Percentiles rank a stretch among this genome's conserved stretches.
Evolutionary conservation across 2,113 vertebrate genomes (phyloP).

Genomic region (Peromyscus polionotus): DNA sequence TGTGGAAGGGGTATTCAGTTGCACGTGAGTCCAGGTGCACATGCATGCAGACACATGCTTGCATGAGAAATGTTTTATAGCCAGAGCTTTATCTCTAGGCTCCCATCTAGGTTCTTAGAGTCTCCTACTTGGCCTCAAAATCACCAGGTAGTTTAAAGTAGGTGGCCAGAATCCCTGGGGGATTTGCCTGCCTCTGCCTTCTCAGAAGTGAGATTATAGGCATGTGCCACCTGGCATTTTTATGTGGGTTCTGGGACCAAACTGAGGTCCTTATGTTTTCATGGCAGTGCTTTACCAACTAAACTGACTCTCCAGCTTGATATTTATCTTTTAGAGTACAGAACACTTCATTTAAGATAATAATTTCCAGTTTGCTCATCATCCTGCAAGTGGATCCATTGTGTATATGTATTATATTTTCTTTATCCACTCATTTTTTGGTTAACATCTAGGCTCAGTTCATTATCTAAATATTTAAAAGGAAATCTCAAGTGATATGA

Average conservation of each 20-base stretch:
- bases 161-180: not conserved
- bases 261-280: not conserved
- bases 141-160: too few species aligned
- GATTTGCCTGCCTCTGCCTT: not conserved
- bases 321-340: not conserved
- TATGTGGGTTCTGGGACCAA: not conserved
- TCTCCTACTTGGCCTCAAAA: not conserved
- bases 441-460: not conserved
- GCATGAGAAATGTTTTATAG: not conserved
- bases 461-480: constrained; percentile 41
- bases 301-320: not conserved
- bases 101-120: not conserved
- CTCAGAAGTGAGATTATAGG: not conserved
- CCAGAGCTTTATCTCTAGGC: not conserved
- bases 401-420: not conserved
- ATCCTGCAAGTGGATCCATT: too few species aligned
- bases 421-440: not conserved
- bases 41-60: not conserved
- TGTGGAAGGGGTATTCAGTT: not conserved
- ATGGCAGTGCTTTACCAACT: not conserved
- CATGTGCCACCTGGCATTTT: too few species aligned
- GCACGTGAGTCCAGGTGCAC: not conserved
- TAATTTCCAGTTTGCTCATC: not conserved
- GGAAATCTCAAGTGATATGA: not conserved
- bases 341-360: not conserved